Evolutionary conservation across 1,140 invertebrate genomes (phyloP).

Genomic region (Platorchestia sp.): DNA sequence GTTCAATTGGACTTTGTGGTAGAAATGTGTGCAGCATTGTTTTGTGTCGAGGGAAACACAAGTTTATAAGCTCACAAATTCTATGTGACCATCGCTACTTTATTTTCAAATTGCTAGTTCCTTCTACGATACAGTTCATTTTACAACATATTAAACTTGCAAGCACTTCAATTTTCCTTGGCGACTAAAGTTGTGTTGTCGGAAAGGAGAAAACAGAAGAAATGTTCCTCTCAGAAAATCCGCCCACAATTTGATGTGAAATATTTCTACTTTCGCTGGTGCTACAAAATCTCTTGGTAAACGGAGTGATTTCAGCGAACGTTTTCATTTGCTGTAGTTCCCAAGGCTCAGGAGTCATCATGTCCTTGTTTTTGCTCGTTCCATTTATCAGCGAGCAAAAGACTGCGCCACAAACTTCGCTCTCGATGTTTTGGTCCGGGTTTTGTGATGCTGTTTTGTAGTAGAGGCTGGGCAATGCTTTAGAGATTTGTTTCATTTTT

Average conservation of each 20-base stretch:
- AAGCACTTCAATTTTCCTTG: too few relatives aligned
- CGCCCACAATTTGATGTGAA: background rate
- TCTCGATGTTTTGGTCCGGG: background rate
- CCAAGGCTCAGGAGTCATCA: background rate
- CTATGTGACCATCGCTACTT: too few relatives aligned
- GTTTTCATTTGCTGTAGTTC: background rate
- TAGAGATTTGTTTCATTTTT: background rate
- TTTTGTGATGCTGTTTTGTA: background rate
- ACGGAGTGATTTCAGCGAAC: background rate
- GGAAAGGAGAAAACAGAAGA: too few relatives aligned
- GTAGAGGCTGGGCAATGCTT: background rate
- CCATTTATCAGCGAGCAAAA: background rate
- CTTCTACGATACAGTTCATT: too few relatives aligned
- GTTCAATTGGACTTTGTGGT: too few relatives aligned
- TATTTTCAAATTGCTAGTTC: too few relatives aligned
- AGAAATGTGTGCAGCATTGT: too few relatives aligned
- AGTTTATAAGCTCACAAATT: too few relatives aligned
- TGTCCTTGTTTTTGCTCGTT: constrained; percentile 7
- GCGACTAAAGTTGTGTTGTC: too few relatives aligned
- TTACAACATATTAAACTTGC: too few relatives aligned
- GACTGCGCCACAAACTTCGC: background rate
- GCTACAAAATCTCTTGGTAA: background rate
- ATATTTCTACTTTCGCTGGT: background rate
- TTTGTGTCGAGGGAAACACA: too few relatives aligned
- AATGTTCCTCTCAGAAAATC: background rate